Conservation (phyloP, 2,888 invertebrate genomes). For the Pristionchus mayeri region DNA sequence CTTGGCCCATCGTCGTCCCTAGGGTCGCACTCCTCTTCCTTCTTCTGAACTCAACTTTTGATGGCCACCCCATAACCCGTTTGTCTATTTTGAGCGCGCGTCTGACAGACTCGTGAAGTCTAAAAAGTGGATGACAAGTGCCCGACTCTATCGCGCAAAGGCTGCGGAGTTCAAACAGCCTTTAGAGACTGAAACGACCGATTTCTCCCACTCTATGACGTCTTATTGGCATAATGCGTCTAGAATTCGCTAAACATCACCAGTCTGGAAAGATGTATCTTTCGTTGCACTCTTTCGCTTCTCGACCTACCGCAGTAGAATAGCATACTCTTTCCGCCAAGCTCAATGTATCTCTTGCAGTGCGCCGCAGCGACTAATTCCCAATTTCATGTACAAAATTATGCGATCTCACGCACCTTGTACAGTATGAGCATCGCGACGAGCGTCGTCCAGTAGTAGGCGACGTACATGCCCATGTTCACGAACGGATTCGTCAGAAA, state of each 20-base stretch:
- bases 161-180: background rate
- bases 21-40: background rate
- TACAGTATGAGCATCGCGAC: slow-evolving; percentile 76
- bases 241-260: no score
- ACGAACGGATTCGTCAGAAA: slow-evolving; percentile 75
- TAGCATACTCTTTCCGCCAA: no score
- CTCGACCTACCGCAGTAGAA: no score
- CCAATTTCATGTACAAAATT: no score
- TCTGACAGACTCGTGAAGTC: background rate
- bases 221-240: no score
- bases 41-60: background rate
- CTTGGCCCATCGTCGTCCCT: background rate
- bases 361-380: no score
- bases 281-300: no score
- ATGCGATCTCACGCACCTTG: slow-evolving; percentile 70
- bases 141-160: background rate
- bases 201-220: no score
- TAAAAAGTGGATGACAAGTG: background rate
- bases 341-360: no score
- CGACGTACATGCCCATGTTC: slow-evolving; percentile 76
- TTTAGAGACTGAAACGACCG: no score
- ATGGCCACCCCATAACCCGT: slow-evolving; percentile 24
- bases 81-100: slow-evolving; percentile 27
- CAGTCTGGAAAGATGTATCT: no score
- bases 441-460: slow-evolving; percentile 76